Percentiles rank a stretch among this genome's conserved stretches.
Conservation (phyloP, 2,888 invertebrate species). For the Melangyna quadrimaculata region DNA sequence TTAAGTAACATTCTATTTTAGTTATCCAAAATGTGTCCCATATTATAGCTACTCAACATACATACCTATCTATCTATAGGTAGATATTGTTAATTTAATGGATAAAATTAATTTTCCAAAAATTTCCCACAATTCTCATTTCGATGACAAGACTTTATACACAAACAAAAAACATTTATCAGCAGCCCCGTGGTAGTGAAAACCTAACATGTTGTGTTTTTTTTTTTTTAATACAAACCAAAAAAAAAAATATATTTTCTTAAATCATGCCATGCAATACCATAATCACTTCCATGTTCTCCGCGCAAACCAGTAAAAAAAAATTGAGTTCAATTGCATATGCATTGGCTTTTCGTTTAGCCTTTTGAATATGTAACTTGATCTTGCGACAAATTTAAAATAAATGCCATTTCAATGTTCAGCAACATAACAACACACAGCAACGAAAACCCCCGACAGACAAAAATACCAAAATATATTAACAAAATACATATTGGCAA, state of each 20-base stretch:
- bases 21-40: too few species aligned
- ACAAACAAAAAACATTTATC: neutral
- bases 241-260: slow-evolving; percentile 26
- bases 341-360: slow-evolving; percentile 31
- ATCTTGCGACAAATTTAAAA: slow-evolving; percentile 50
- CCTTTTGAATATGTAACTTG: slow-evolving; percentile 40
- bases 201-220: neutral
- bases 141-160: neutral
- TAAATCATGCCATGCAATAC: slow-evolving; percentile 9
- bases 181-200: neutral
- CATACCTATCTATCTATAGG: too few species aligned
- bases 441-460: neutral
- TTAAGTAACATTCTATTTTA: too few species aligned
- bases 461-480: slow-evolving; percentile 29
- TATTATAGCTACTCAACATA: too few species aligned
- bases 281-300: neutral
- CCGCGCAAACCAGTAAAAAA: neutral
- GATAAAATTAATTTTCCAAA: too few species aligned
- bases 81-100: too few species aligned
- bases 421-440: slow-evolving; percentile 33
- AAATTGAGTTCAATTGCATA: slow-evolving; percentile 31
- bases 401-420: slow-evolving; percentile 53
- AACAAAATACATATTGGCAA: slow-evolving; percentile 14
- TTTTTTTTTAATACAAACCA: neutral
- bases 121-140: neutral